Percentiles rank a stretch among this genome's conserved stretches.
phyloP scores from a whole-genome alignment of 2,888 invertebrate species.

The Synanthedon tipuliformis region DNA sequence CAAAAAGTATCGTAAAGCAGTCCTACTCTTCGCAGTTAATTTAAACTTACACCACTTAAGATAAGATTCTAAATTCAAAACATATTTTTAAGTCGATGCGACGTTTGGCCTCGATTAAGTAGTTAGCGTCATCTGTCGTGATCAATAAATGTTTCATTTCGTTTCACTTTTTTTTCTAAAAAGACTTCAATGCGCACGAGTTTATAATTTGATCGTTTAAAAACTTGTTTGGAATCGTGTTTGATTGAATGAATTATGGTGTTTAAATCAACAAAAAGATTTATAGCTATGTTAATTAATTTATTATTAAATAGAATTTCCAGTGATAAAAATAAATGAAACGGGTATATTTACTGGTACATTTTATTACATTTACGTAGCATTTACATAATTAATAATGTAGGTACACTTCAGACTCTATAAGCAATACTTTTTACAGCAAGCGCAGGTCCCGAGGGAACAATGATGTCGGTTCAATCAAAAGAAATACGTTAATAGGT shows the following conservation, averaged over 20 bases:
- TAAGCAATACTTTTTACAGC: too few species aligned
- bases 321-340: too few species aligned
- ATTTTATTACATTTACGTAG: too few species aligned
- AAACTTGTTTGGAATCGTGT: constrained; percentile 14
- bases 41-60: background rate
- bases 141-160: constrained; percentile 33
- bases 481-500: background rate
- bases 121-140: constrained; percentile 35
- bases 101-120: background rate
- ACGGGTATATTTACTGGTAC: too few species aligned
- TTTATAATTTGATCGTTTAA: constrained; percentile 8
- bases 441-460: too few species aligned
- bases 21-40: too few species aligned
- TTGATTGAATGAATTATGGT: constrained; percentile 3
- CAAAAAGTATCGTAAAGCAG: background rate
- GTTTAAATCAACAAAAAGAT: too few species aligned
- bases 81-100: background rate
- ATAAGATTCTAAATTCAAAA: background rate
- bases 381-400: too few species aligned
- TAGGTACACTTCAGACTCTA: too few species aligned
- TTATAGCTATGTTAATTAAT: too few species aligned
- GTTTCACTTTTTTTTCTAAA: constrained; percentile 12
- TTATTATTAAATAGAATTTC: too few species aligned
- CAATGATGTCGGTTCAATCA: background rate
- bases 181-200: constrained; percentile 11